Conservation (phyloP, 2,888 invertebrate species). For the Rhopalosiphum nymphaeae region DNA sequence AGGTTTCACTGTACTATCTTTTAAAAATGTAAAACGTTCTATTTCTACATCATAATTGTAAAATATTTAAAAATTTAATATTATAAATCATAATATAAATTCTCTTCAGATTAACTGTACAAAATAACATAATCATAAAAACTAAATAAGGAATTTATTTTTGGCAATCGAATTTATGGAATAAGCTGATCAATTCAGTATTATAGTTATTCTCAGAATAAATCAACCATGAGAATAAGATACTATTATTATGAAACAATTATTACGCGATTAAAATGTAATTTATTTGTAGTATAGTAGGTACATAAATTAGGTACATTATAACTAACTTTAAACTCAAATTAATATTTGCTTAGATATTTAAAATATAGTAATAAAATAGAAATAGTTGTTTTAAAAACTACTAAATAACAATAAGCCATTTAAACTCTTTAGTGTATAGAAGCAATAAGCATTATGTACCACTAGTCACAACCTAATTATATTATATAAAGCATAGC, state of each 20-base stretch:
- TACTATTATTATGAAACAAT: not conserved
- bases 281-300: not conserved
- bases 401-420: constrained; percentile 15
- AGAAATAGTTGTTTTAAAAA: not conserved
- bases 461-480: not conserved
- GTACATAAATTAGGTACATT: not conserved
- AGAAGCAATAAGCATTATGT: not conserved
- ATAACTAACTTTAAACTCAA: not conserved
- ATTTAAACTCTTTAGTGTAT: not conserved
- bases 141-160: not conserved
- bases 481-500: not conserved
- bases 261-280: not conserved
- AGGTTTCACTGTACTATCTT: not conserved
- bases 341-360: not conserved
- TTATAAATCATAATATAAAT: not conserved
- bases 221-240: not conserved
- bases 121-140: not conserved
- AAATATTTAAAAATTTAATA: not conserved
- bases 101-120: not conserved
- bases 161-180: not conserved
- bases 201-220: not conserved
- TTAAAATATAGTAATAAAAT: not conserved
- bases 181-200: not conserved
- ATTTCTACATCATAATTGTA: not conserved
- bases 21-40: not conserved